These are phyloP conservation scores for Phataginus tetradactyla DNA, from an alignment of 2,797 vertebrate genomes.

Conservation along the genomic window DNA sequence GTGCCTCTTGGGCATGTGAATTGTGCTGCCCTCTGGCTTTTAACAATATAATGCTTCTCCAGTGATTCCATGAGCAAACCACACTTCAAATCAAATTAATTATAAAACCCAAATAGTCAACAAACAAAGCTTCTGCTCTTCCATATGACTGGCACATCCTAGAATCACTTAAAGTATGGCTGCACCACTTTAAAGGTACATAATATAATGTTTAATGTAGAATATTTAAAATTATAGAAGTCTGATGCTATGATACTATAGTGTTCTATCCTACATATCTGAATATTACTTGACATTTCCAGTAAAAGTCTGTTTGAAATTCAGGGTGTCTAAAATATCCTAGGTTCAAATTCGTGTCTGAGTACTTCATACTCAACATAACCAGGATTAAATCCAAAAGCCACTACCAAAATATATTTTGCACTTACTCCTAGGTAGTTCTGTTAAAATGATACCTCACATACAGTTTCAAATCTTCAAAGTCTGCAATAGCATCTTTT, in stretches of 20 bases:
- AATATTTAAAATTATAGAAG: neutral
- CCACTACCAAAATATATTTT: neutral
- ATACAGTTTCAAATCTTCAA: neutral
- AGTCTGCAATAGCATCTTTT: neutral
- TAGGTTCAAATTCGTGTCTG: neutral
- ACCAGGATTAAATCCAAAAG: neutral
- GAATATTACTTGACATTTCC: neutral
- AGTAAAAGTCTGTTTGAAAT: neutral
- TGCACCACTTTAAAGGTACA: neutral
- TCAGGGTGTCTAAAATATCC: neutral
- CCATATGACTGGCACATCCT: neutral
- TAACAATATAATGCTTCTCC: constrained; percentile 66
- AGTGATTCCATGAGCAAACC: constrained; percentile 46
- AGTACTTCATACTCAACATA: neutral
- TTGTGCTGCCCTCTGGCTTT: constrained; percentile 72
- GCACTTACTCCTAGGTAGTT: neutral
- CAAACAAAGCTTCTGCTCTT: neutral
- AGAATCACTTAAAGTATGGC: neutral
- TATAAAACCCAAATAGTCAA: constrained; percentile 26
- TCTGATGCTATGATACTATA: neutral
- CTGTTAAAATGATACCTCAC: neutral
- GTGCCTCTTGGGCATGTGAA: constrained; percentile 53
- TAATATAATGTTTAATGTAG: neutral
- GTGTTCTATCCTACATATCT: neutral
- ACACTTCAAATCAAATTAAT: constrained; percentile 49